phyloP scores from a whole-genome alignment of 1,140 invertebrate genomes.

The Pemphigus obesinymphae region DNA sequence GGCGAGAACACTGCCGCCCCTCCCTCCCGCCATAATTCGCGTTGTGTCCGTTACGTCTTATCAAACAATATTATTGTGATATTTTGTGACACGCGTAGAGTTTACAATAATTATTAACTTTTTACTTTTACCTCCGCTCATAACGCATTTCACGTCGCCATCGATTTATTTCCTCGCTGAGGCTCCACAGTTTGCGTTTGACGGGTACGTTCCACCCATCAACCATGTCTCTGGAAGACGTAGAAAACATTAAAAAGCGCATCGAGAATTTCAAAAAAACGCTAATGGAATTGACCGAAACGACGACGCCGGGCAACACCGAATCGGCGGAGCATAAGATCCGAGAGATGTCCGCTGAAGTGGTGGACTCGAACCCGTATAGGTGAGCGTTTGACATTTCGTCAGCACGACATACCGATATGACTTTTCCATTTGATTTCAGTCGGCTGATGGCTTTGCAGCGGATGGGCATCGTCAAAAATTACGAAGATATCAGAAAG shows the following conservation, averaged over 20 bases:
- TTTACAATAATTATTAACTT: background rate
- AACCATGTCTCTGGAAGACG: slow-evolving; percentile 26
- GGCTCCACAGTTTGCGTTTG: too few relatives aligned
- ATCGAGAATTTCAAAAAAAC: slow-evolving; percentile 32
- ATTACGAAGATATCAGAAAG: slow-evolving; percentile 93
- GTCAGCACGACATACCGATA: background rate
- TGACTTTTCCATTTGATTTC: slow-evolving; percentile 46
- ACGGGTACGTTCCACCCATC: too few relatives aligned
- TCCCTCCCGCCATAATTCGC: background rate
- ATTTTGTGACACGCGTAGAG: slow-evolving; percentile 2
- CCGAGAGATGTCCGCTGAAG: slow-evolving; percentile 77
- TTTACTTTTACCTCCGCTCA: background rate
- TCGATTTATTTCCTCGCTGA: background rate
- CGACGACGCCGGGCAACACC: too few relatives aligned
- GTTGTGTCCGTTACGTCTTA: background rate
- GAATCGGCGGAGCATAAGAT: slow-evolving; percentile 57
- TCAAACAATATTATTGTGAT: background rate
- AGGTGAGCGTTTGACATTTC: slow-evolving; percentile 58
- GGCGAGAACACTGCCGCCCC: too few relatives aligned
- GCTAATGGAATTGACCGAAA: background rate
- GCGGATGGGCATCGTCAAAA: slow-evolving; percentile 97
- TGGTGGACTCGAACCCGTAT: slow-evolving; percentile 99
- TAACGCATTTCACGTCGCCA: background rate
- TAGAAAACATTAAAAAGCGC: slow-evolving; percentile 26
- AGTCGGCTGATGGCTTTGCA: slow-evolving; percentile 98